phyloP scores from a whole-genome alignment of 1,140 invertebrate genomes.

The Diorhabda carinulata region DNA sequence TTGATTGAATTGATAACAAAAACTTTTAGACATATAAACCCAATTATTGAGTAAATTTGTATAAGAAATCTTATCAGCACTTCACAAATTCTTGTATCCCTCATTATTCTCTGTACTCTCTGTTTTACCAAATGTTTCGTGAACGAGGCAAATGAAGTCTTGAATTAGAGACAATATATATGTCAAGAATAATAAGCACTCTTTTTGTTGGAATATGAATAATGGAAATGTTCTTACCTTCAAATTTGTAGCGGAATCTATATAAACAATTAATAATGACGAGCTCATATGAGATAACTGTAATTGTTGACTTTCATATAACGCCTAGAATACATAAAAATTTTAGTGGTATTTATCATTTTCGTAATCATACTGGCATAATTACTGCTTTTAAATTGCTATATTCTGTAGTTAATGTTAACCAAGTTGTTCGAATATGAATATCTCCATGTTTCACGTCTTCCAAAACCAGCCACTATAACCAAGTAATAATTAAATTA shows the following conservation, averaged over 20 bases:
- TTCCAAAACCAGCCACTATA: constrained; percentile 83
- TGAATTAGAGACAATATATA: too few relatives aligned
- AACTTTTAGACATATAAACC: too few relatives aligned
- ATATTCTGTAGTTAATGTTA: constrained; percentile 67
- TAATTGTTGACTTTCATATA: constrained; percentile 70
- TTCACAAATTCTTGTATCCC: too few relatives aligned
- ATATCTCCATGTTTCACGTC: constrained; percentile 86
- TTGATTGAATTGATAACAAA: too few relatives aligned
- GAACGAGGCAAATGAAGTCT: too few relatives aligned
- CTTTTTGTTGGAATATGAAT: background rate
- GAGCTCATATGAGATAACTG: constrained; percentile 70
- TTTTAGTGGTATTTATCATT: background rate
- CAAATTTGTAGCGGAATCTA: constrained; percentile 87
- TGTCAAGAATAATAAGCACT: background rate
- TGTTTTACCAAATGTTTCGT: too few relatives aligned
- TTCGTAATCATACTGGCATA: background rate
- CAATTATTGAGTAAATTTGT: too few relatives aligned
- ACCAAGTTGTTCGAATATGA: constrained; percentile 80
- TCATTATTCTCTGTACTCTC: too few relatives aligned
- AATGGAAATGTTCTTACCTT: constrained; percentile 59
- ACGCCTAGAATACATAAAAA: constrained; percentile 52
- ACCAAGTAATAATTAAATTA: background rate
- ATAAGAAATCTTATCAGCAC: too few relatives aligned
- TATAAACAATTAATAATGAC: constrained; percentile 75
- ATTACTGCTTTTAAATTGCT: constrained; percentile 61